Evolutionary conservation across 2,797 vertebrate genomes (phyloP).

Genomic region (Capromys pilorides): DNA sequence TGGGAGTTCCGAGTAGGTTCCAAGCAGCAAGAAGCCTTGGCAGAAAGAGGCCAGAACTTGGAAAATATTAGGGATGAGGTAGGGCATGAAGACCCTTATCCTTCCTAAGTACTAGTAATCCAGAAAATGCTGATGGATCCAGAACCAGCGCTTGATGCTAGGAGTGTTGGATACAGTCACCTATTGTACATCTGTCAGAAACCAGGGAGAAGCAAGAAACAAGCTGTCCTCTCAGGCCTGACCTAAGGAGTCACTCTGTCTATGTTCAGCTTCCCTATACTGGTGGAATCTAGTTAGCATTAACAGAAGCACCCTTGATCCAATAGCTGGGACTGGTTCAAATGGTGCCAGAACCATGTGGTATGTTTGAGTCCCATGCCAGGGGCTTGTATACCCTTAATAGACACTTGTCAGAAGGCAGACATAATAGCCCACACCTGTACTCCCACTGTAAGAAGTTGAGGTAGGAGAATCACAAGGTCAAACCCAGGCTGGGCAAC

Average conservation of each 20-base stretch:
- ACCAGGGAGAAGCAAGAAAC: not conserved
- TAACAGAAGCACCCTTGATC: not conserved
- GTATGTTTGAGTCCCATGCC: not conserved
- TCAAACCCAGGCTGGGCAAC: not conserved
- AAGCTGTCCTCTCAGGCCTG: not conserved
- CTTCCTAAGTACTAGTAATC: not conserved
- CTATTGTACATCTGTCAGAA: not conserved
- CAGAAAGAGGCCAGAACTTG: not conserved
- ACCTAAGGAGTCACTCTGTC: not conserved
- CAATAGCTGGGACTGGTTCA: not conserved
- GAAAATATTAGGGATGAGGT: not conserved
- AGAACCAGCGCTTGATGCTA: not conserved
- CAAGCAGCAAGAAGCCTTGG: not conserved
- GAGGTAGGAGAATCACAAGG: not conserved
- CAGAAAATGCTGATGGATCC: not conserved
- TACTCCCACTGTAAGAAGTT: not conserved
- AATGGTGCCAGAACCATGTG: fast-evolving
- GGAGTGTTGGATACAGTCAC: not conserved
- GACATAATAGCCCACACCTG: not conserved
- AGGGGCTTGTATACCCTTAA: not conserved
- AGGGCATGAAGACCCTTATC: not conserved
- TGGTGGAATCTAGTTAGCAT: not conserved
- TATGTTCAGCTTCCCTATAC: not conserved
- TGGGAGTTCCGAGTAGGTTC: not conserved
- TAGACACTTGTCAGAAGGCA: not conserved